Conservation (phyloP, 2,888 invertebrate genomes). For the Zaprionus lineosus region DNA sequence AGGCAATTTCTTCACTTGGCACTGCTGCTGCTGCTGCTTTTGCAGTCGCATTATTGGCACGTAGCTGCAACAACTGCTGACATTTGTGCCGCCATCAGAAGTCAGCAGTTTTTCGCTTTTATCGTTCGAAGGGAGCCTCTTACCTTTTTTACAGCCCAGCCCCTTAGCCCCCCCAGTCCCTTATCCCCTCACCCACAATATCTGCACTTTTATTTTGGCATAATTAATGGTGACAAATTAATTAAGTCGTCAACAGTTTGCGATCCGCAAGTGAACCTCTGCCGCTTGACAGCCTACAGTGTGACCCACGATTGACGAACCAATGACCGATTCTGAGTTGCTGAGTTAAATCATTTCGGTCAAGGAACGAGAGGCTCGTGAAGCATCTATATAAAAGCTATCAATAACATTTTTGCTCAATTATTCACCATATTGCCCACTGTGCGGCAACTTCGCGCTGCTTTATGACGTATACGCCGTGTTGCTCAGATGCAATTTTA, state of each 20-base stretch:
- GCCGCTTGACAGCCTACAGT: not conserved
- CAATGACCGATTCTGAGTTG: no score
- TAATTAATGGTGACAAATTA: conserved; percentile 76
- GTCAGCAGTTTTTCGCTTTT: conserved; percentile 24
- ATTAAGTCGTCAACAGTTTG: conserved; percentile 61
- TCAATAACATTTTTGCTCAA: no score
- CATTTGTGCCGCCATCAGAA: conserved; percentile 43
- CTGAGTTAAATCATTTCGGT: no score
- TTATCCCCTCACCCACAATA: not conserved
- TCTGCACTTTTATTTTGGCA: conserved; percentile 50
- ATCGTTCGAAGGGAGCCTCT: not conserved
- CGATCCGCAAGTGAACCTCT: conserved; percentile 28
- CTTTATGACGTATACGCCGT: conserved; percentile 27
- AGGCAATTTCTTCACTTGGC: conserved; percentile 60
- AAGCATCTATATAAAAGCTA: no score
- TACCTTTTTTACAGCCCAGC: not conserved
- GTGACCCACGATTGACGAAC: no score
- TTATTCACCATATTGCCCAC: not conserved
- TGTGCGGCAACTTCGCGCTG: conserved; percentile 3
- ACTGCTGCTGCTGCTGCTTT: conserved; percentile 14
- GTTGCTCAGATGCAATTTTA: conserved; percentile 6
- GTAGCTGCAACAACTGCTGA: conserved; percentile 35
- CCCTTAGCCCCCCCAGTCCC: not conserved
- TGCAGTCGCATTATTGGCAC: conserved; percentile 34
- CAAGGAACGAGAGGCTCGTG: no score